Conservation (phyloP, 1,140 invertebrate genomes). For the Temnothorax nylanderi region DNA sequence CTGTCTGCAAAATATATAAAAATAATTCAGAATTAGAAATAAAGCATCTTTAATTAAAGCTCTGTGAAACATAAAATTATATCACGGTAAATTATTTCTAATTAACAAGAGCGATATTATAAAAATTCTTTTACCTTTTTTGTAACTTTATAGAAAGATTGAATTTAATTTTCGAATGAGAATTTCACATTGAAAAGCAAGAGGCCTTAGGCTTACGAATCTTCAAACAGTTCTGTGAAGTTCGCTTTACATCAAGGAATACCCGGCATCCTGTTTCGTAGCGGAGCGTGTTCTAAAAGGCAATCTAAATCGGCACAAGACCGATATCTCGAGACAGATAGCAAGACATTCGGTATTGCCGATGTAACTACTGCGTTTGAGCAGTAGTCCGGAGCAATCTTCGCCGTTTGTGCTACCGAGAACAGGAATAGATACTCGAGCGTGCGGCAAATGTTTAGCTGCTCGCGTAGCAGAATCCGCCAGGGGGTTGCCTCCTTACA, state of each 20-base stretch:
- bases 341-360: conserved; percentile 40
- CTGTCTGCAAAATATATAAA: not conserved
- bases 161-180: conserved; percentile 5
- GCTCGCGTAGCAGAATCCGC: conserved; percentile 26
- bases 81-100: not conserved
- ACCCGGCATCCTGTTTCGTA: not conserved
- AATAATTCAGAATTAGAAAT: not conserved
- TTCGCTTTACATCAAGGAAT: conserved; percentile 17
- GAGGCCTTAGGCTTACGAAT: not conserved
- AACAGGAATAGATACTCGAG: conserved; percentile 70
- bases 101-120: not conserved
- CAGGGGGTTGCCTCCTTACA: conserved; percentile 48
- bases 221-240: not conserved
- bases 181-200: not conserved
- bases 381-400: conserved; percentile 28
- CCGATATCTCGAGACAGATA: conserved; percentile 51
- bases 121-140: not conserved
- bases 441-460: conserved; percentile 53
- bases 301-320: conserved; percentile 55
- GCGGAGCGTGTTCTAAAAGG: conserved; percentile 44
- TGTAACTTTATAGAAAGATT: not conserved
- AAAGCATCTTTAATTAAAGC: not conserved
- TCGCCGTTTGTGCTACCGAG: conserved; percentile 57
- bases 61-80: not conserved
- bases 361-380: conserved; percentile 48